phyloP scores from a whole-genome alignment of 1,140 invertebrate genomes.

The Acromyrmex heyeri region DNA sequence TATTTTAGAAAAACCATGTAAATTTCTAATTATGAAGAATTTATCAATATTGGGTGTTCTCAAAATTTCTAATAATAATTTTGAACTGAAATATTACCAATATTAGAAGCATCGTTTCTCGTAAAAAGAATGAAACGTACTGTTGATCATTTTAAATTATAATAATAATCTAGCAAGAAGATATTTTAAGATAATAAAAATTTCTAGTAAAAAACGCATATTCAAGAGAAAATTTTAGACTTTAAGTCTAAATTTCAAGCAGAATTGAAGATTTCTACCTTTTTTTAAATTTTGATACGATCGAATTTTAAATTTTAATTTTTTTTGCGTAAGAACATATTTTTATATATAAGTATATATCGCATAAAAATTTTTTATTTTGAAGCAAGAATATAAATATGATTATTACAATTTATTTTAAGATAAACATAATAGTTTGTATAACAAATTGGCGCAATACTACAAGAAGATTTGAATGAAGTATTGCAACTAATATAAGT shows the following conservation, averaged over 20 bases:
- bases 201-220: not conserved
- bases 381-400: no score
- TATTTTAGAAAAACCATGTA: not conserved
- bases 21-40: not conserved
- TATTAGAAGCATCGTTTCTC: not conserved
- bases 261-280: not conserved
- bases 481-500: not conserved
- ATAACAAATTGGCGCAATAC: not conserved
- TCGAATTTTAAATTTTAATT: no score
- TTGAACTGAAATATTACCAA: not conserved
- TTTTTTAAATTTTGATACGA: not conserved
- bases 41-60: not conserved
- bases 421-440: not conserved
- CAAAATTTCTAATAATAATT: not conserved
- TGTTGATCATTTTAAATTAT: not conserved
- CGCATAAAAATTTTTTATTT: no score
- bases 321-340: no score
- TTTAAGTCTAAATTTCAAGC: not conserved
- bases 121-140: not conserved
- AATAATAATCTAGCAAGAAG: not conserved
- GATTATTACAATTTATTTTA: no score
- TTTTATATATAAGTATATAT: no score
- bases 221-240: not conserved
- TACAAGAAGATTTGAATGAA: constrained; percentile 17
- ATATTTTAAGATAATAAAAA: not conserved